Base-by-base conservation (phyloP, 1,140 invertebrate genomes). In the Nasonia vitripennis region DNA sequence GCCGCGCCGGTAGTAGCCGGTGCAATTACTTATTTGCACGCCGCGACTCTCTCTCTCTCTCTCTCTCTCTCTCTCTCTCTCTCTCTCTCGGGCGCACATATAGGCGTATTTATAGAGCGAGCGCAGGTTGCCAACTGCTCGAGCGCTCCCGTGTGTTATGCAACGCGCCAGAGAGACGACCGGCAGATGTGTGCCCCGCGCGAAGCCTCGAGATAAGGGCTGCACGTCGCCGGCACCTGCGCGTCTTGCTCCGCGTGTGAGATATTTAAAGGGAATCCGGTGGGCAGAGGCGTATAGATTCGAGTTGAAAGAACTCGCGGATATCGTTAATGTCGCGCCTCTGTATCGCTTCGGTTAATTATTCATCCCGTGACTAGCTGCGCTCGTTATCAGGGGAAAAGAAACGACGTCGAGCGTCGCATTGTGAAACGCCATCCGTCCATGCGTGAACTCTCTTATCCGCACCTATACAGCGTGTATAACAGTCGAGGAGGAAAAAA, bases 1-100 rank as follows among this genome's bases (percentile, higher is more conserved):
- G 55, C 55, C n/a, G 20, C 17, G 55, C 55, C 55, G 55, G n/a
- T 74, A 84, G 67, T 85, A 41, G 70, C 55, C 20, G 55, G 55
- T 62, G 55, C 55, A 62, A 62, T 62, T 62, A 62, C 20, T 62
- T 62, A 62, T 62, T 62, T 62, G 55, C 55, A 62, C 55, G 55
- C 20, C 55, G 55, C 2, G 27, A 27, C 55, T 62, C 4, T 51
- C 48, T 51, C 48, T 51, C 14, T 51, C 48, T 51, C 48, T 10
- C 48, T 51, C 48, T 51, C 48, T 51, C 11, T 51, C 10, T 51
- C 48, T 51, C 48, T 51, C 12, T 55, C 51, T 55, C 51, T 41
- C 67, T 23, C 27, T 81, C 68, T 41, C 74, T 41, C 17, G 55
- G 62, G 48, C 71, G 80, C 23, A 20, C 41, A 20, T 74, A 74